phyloP scores from a whole-genome alignment of 2,888 invertebrate species.

The Sesamia inferens region DNA sequence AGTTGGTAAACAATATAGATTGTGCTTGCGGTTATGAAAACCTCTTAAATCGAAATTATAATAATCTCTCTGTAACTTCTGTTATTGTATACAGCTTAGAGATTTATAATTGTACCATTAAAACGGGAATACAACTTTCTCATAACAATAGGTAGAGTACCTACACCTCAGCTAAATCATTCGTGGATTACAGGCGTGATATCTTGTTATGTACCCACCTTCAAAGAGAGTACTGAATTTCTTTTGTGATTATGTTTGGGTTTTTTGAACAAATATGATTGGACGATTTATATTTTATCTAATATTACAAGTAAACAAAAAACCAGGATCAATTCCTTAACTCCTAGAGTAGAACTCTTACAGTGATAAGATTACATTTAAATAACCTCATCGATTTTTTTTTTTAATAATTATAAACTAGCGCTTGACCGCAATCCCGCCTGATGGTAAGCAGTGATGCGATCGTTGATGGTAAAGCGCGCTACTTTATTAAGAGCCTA shows the following conservation, averaged over 20 bases:
- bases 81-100: not conserved
- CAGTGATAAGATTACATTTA: not conserved
- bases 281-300: too few relatives aligned
- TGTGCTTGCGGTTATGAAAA: constrained; percentile 16
- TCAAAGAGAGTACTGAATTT: too few relatives aligned
- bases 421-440: too few relatives aligned
- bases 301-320: not conserved
- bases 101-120: not conserved
- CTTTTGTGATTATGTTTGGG: not conserved
- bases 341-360: not conserved
- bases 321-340: not conserved
- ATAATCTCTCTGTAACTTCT: constrained; percentile 11
- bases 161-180: too few relatives aligned
- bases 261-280: not conserved
- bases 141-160: not conserved
- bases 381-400: fast-evolving
- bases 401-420: too few relatives aligned
- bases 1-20: constrained; percentile 45
- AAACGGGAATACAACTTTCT: not conserved
- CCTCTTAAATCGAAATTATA: constrained; percentile 14
- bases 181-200: too few relatives aligned
- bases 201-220: not conserved
- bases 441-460: too few relatives aligned
- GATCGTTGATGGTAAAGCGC: too few relatives aligned
- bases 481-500: too few relatives aligned